Conservation (phyloP, 30 jellyfish, hydroid and myxozoan genomes). For the Hydractinia symbiolongicarpus region DNA sequence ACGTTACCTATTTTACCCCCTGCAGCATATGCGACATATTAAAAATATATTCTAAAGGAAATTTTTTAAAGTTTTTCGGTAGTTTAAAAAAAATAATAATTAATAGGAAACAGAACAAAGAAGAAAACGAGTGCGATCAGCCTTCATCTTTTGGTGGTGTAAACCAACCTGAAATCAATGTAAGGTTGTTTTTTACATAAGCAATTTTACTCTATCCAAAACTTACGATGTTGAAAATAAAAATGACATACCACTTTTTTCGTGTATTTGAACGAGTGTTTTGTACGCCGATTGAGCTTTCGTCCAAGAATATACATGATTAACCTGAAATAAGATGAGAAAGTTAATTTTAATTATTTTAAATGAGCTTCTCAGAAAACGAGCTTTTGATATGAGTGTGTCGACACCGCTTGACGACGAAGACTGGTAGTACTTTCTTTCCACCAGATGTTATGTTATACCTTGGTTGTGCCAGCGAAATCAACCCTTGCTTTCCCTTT, state of each 20-base stretch:
- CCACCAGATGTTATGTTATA: background rate
- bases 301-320: constrained; percentile 45
- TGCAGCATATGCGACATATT: too few relatives aligned
- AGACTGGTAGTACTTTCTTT: too few relatives aligned
- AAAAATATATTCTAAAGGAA: too few relatives aligned
- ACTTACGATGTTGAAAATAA: background rate
- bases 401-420: too few relatives aligned
- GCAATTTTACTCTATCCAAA: background rate
- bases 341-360: background rate
- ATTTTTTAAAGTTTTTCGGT: too few relatives aligned
- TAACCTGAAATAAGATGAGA: constrained; percentile 45
- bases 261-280: constrained; percentile 82
- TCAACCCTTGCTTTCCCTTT: constrained; percentile 93
- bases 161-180: constrained; percentile 77
- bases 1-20: too few relatives aligned
- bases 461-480: constrained; percentile 58
- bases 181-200: background rate
- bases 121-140: constrained; percentile 14
- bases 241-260: constrained; percentile 58
- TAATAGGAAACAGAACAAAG: too few relatives aligned
- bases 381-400: background rate
- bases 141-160: constrained; percentile 98
- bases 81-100: too few relatives aligned
- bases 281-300: constrained; percentile 79
- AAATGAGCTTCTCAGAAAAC: background rate